Base-by-base conservation (phyloP, 2,113 vertebrate genomes). In the Herpetotheres cachinnans region DNA sequence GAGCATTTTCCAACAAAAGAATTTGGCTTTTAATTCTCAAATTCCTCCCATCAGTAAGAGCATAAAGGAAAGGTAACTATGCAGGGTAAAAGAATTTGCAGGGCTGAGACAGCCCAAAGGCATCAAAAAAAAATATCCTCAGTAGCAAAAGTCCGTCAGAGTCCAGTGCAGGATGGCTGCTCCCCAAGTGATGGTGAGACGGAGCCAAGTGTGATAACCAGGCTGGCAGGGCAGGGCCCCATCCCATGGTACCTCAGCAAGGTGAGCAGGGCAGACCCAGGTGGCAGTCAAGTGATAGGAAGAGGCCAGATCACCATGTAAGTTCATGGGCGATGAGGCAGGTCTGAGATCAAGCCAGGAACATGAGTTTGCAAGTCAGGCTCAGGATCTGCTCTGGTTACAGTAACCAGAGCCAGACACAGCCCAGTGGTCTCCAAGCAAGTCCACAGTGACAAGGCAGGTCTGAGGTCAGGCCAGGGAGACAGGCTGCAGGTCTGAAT, bases 251-350 rank as follows among this genome's bases (percentile, higher is more conserved):
- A 62, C 20, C 63, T 4, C 14, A 52, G 44, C 0, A 1, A 30
- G 62, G 30, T 0, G 1, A 89, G 47, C 58, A n/a, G 25, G 27
- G 38, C 38, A 69, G 7, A 13, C 6, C 8, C 58, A 3, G 34
- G 26, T 29, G 30, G 54, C 2, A 30, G 20, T 2, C 58, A 26
- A 67, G 16, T 4, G 4, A 11, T 0, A 21, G 42, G 67, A 52
- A 49, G 22, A 62, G 40, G 32, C 47, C 49, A 38, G n/a, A 5
- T 72, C 77, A 67, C 19, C 7, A 2, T 0, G 0, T 11, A 9
- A 44, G 9, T 7, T 19, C 42, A 19, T 4, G 7, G 55, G 15
- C 0, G 1, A 55, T 17, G 30, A 67, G 52, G 36, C 56, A 58
- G 79, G 26, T 16, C 30, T 34, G 58, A 44, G 19, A 15, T 13